phyloP scores from a whole-genome alignment of 2,888 invertebrate species.

The Lasioglossum vierecki region DNA sequence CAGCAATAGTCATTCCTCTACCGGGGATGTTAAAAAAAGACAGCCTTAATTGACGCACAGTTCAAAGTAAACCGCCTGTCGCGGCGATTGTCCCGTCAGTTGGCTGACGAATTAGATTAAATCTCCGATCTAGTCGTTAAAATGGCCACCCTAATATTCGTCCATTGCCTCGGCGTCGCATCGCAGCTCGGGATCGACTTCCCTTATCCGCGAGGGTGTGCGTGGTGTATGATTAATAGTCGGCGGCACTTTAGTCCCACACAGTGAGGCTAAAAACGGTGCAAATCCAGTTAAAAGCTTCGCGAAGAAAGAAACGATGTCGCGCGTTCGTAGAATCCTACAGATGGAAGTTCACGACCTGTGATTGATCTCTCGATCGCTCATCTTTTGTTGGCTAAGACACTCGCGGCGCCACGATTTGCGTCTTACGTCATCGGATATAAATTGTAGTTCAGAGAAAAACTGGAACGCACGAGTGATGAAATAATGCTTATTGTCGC shows the following conservation, averaged over 20 bases:
- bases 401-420: neutral
- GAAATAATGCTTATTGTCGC: neutral
- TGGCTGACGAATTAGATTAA: slow-evolving; percentile 56
- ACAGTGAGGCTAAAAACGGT: neutral
- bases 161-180: neutral
- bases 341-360: neutral
- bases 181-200: slow-evolving; percentile 36
- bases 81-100: slow-evolving; percentile 37
- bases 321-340: neutral
- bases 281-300: neutral
- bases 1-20: neutral
- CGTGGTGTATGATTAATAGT: slow-evolving; percentile 61
- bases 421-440: neutral
- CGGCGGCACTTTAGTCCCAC: slow-evolving; percentile 26
- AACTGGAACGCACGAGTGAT: neutral
- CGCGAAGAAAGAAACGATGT: neutral
- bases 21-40: slow-evolving; percentile 23
- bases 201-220: slow-evolving; percentile 42
- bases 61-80: slow-evolving; percentile 29
- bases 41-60: slow-evolving; percentile 8
- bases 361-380: slow-evolving; percentile 8
- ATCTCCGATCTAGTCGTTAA: slow-evolving; percentile 46
- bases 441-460: neutral
- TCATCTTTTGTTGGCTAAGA: slow-evolving; percentile 3
- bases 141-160: slow-evolving; percentile 60